Percentiles rank a stretch among this genome's conserved stretches.
Conservation (phyloP, 2,113 vertebrate genomes). For the Plectropomus leopardus region DNA sequence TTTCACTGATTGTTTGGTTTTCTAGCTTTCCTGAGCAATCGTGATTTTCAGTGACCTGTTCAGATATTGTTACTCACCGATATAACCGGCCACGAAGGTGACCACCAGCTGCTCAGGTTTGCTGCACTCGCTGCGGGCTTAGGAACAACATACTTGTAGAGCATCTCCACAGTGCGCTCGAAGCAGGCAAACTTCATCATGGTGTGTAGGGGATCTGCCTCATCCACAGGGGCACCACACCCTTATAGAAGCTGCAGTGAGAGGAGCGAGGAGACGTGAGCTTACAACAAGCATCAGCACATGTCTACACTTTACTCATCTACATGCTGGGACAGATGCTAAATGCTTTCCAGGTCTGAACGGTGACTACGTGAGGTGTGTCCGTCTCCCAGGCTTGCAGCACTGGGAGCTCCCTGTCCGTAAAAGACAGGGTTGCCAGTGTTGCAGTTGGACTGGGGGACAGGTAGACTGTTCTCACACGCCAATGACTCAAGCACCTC, state of each 20-base stretch:
- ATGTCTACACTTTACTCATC: neutral
- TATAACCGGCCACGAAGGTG: conserved; percentile 97
- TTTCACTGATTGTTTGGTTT: too few species aligned
- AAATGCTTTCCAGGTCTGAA: neutral
- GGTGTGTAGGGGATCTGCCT: conserved; percentile 99
- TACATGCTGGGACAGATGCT: too few species aligned
- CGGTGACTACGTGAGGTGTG: neutral
- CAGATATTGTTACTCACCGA: conserved; percentile 87
- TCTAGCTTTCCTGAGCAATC: neutral
- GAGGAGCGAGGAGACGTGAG: neutral
- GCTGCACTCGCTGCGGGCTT: conserved; percentile 96
- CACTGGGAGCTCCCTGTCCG: conserved; percentile 43
- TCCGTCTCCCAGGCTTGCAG: conserved; percentile 61
- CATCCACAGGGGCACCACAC: conserved; percentile 98
- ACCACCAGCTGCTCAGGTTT: conserved; percentile 95
- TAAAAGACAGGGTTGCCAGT: conserved; percentile 57
- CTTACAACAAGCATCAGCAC: neutral
- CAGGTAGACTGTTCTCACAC: conserved; percentile 94
- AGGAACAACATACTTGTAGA: conserved; percentile 95
- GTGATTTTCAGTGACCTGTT: neutral
- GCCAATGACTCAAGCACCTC: conserved; percentile 99
- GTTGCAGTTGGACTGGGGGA: conserved; percentile 81
- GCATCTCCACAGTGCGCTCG: conserved; percentile 95
- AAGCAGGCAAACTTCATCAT: conserved; percentile 99
- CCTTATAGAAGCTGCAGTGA: conserved; percentile 94